Percentiles rank a stretch among this genome's conserved stretches.
Evolutionary conservation across 2,113 vertebrate genomes (phyloP).

Genomic region (Genyomyrus donnyi): DNA sequence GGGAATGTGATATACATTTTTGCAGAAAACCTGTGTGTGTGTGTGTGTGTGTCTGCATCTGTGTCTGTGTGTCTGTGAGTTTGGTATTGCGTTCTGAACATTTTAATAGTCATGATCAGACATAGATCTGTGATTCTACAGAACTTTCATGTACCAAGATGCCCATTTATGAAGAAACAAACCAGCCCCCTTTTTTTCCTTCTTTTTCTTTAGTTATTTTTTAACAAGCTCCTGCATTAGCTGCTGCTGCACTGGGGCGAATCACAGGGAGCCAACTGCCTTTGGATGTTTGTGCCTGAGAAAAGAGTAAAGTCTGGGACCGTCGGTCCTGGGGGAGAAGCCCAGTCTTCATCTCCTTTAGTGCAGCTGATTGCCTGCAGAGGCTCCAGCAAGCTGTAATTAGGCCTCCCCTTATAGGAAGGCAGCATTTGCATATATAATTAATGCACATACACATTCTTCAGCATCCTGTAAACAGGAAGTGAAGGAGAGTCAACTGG

Average conservation of each 20-base stretch:
- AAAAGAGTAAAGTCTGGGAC: constrained; percentile 33
- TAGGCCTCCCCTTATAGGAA: constrained; percentile 58
- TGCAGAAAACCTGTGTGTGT: neutral
- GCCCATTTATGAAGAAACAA: neutral
- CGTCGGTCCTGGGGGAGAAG: constrained; percentile 58
- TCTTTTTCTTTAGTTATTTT: neutral
- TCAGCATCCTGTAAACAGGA: neutral
- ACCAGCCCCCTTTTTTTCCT: neutral
- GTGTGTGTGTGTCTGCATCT: neutral
- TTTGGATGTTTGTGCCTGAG: neutral
- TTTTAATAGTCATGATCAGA: neutral
- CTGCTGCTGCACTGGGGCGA: constrained; percentile 36
- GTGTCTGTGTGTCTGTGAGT: neutral
- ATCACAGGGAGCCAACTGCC: neutral
- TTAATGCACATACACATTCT: neutral
- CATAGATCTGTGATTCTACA: neutral
- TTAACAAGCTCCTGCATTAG: constrained; percentile 18
- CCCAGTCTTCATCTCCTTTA: constrained; percentile 57
- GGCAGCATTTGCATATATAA: constrained; percentile 51
- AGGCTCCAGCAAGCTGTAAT: constrained; percentile 62
- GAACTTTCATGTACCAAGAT: neutral
- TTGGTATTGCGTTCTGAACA: neutral
- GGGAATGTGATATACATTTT: neutral
- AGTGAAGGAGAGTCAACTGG: neutral
- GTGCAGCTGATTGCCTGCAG: constrained; percentile 69